Conservation (phyloP, 2,113 vertebrate species). For the Emydocephalus ijimae region DNA sequence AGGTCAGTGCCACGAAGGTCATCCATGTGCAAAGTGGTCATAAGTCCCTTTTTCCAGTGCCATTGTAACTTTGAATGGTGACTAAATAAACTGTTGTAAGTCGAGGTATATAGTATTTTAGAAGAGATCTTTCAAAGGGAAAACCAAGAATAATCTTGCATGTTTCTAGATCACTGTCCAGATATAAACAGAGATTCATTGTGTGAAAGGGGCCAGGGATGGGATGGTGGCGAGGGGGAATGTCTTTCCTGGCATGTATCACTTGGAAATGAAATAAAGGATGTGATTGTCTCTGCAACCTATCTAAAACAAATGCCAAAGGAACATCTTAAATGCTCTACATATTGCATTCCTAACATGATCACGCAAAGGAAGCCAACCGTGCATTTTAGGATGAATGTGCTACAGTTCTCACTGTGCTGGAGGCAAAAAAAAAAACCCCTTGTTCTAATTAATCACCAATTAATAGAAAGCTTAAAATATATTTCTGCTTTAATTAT, state of each 20-base stretch:
- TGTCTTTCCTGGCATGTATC: slow-evolving; percentile 55
- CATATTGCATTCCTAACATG: slow-evolving; percentile 36
- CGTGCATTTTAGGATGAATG: slow-evolving; percentile 44
- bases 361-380: slow-evolving; percentile 57
- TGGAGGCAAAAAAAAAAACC: slow-evolving; percentile 50
- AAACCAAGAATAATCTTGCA: slow-evolving; percentile 10
- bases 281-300: slow-evolving; percentile 67
- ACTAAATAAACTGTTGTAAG: too few species aligned
- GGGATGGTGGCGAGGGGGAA: slow-evolving; percentile 30
- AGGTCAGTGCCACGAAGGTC: too few species aligned
- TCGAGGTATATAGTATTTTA: not conserved
- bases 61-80: too few species aligned
- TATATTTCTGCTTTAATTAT: slow-evolving; percentile 70
- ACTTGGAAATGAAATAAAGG: slow-evolving; percentile 62
- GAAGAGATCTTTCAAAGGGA: not conserved
- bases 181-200: slow-evolving; percentile 55
- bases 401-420: slow-evolving; percentile 55
- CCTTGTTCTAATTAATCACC: slow-evolving; percentile 62
- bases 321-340: slow-evolving; percentile 47
- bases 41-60: too few species aligned
- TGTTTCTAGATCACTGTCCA: slow-evolving; percentile 62
- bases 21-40: too few species aligned
- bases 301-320: slow-evolving; percentile 60
- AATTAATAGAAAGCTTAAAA: slow-evolving; percentile 67
- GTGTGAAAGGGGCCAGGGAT: slow-evolving; percentile 47